Base-by-base conservation (phyloP, 2,797 vertebrate species). In the Acipenser oxyrinchus region DNA sequence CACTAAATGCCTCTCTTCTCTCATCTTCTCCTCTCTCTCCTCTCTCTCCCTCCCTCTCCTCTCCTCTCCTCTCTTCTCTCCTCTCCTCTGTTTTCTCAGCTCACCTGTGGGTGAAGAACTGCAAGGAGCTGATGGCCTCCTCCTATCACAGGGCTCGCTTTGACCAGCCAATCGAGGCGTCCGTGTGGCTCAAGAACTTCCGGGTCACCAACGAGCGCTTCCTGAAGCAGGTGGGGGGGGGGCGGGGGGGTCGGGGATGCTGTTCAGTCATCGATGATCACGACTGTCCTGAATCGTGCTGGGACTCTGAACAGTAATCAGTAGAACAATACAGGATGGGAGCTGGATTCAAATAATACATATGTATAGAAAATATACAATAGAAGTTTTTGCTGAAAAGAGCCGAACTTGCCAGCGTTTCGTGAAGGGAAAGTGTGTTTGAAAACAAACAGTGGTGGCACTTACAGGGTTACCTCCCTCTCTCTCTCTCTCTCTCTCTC, bases 21-120 rank as follows among this genome's bases (percentile, higher is more conserved):
- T 7, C 23, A 1, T 23, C 23, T 23, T 3, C 1, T 23, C 23
- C 3, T 2, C 23, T 37, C 23, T 70, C 6, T 50, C 49, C 65
- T 2, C 7, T 64, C 10, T 62, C 5, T 62, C 15, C 65, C 48
- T 2, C 49, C 49, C 6, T 48, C 12, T 12, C 52, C 7, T 23
- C 10, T 4, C 18, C 18, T 18, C n/a, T n/a, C n/a, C n/a, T n/a
- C n/a, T n/a, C n/a, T n/a, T n/a, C 5, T 62, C 15, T 64, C 48
- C 1, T 18, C 12, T 55, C 12, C 2, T 55, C 12, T 65, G 11
- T 52, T 65, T 49, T 60, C 48, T 1, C 66, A 99, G 96, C 94
- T 77, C 93, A 96, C 64, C 79, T 85, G 49, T 97, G 94, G 94
- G 87, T 99, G 65, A 99, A 97, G 76, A 94, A 96, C 77, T 94